Base-by-base conservation (phyloP, 1,140 invertebrate genomes). In the Chironomus striatipennis region DNA sequence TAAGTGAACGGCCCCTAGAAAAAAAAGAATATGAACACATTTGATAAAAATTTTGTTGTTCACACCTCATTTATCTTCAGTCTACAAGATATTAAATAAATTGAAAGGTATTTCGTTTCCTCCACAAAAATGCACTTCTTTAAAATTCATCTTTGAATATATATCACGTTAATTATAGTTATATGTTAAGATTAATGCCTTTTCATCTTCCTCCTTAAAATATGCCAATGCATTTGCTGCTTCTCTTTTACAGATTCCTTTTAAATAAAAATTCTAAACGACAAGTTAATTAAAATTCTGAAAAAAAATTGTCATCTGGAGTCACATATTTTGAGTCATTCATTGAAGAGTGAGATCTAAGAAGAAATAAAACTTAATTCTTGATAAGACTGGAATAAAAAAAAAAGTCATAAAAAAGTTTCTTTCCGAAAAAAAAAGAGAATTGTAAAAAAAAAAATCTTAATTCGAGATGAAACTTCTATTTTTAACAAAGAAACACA, bases 281-380 rank as follows among this genome's bases (percentile, higher is more conserved):
- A 70, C 65, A 70, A 70, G 65, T 70, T 70, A 70, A 70, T 70
- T 70, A 70, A 70, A 70, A 70, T 70, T 70, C 65, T 17, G 7
- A 67, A 70, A 70, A 20, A 67, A 70, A 21, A 70, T 70, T 70
- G 65, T 70, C 65, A 70, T 70, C 65, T 70, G 65, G 65, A 70
- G 65, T 70, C 47, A 57, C 47, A 57, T 12, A 47, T 57, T 5
- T n/a, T 57, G 12, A 47, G 43, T 10, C 15, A 15, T 47, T 34
- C 24, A 34, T n/a, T 15, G 47, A 57, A 10, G n/a, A 57, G 47
- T 15, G 12, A n/a, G 4, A 57, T 57, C 47, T n/a, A 15, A 12
- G 47, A 57, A 57, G n/a, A 47, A 57, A 57, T 15, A 57, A 57
- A 57, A 57, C 12, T 57, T 47, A 15, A 9, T 47, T 47, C n/a